Percentiles rank a stretch among this genome's conserved stretches.
Evolutionary conservation across 2,113 vertebrate genomes (phyloP).

Genomic region (Anthoscopus minutus): DNA sequence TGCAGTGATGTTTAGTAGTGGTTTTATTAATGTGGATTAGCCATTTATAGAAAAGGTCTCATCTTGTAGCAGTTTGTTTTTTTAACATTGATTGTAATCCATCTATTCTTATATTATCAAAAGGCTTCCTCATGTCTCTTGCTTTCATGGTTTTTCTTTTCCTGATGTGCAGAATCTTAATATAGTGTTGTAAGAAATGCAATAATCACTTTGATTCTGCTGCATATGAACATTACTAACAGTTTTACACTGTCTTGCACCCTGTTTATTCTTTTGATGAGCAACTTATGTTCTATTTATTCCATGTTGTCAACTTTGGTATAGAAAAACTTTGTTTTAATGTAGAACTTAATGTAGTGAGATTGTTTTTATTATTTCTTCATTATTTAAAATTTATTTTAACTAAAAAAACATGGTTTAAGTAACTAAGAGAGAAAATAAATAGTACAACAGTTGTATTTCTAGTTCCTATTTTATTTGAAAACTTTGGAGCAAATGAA

Average conservation of each 20-base stretch:
- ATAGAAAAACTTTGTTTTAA: not conserved
- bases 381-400: not conserved
- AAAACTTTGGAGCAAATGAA: not conserved
- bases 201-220: not conserved
- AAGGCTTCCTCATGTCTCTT: not conserved
- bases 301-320: not conserved
- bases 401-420: fast-evolving
- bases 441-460: not conserved
- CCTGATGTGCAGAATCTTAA: not conserved
- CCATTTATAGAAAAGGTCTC: not conserved
- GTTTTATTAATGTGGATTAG: not conserved
- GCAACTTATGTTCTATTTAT: not conserved
- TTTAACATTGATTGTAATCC: not conserved
- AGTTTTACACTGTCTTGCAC: not conserved
- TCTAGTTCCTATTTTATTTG: not conserved
- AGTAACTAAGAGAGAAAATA: not conserved
- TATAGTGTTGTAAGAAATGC: not conserved
- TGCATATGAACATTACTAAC: not conserved
- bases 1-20: not conserved
- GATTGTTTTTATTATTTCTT: not conserved
- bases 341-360: not conserved
- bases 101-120: not conserved
- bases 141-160: not conserved
- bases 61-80: not conserved
- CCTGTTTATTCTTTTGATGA: not conserved